These are phyloP conservation scores for Cossypha polioptera DNA, from an alignment of 2,797 vertebrate species.

Conservation along the genomic window DNA sequence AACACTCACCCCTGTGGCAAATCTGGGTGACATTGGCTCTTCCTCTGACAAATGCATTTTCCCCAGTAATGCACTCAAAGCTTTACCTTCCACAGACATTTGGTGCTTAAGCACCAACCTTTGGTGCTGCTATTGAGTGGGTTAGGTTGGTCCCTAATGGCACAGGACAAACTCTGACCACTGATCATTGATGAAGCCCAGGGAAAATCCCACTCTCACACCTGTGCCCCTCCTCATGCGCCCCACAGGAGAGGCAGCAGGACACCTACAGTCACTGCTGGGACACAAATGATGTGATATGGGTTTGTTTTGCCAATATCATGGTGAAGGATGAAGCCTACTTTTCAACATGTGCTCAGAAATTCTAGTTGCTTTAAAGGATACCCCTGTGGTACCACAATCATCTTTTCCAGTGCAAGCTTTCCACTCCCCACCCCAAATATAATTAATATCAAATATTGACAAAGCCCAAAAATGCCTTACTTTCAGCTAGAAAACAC, in stretches of 20 bases:
- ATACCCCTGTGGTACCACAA: not conserved
- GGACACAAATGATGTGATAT: not conserved
- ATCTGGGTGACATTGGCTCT: not conserved
- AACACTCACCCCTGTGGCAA: not conserved
- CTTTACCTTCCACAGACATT: not conserved
- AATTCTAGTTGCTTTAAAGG: not conserved
- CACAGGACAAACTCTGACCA: not conserved
- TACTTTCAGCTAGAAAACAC: not conserved
- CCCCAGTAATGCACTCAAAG: not conserved
- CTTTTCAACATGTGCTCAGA: not conserved
- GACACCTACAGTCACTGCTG: not conserved
- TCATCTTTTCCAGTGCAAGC: not conserved
- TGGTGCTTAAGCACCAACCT: not conserved
- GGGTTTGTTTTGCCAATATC: not conserved
- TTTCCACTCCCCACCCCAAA: not conserved
- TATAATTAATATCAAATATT: not conserved
- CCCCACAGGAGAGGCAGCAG: not conserved
- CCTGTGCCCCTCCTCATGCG: not conserved
- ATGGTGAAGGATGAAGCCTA: not conserved
- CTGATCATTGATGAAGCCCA: not conserved
- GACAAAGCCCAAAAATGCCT: not conserved
- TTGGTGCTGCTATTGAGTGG: not conserved
- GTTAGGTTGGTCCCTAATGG: not conserved
- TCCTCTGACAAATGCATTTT: not conserved
- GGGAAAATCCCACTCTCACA: fast-evolving